Percentiles rank a stretch among this genome's conserved stretches.
Evolutionary conservation across 53 echinoderm and acorn worm species (phyloP).

Genomic region (Paelopatides confundens): DNA sequence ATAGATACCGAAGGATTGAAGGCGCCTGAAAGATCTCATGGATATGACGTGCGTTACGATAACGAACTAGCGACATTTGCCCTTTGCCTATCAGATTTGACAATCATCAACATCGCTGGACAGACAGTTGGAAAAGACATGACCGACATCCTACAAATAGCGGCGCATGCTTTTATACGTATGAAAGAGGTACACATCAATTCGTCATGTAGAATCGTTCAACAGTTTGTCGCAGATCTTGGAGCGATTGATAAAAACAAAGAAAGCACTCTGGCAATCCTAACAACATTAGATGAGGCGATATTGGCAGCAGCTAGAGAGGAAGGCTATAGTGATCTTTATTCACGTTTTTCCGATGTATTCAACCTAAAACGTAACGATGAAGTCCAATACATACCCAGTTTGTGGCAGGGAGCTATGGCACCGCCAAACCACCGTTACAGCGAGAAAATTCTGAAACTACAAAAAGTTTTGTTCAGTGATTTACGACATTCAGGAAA

Average conservation of each 20-base stretch:
- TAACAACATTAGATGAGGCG: conserved; percentile 21
- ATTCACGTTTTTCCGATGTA: conserved; percentile 24
- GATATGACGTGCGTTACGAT: not conserved
- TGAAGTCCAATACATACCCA: conserved; percentile 24
- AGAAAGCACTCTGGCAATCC: not conserved
- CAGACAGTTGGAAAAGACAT: conserved; percentile 46
- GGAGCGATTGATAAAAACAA: conserved; percentile 25
- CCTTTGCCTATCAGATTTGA: conserved; percentile 30
- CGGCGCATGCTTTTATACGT: conserved; percentile 34
- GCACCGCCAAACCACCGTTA: conserved; percentile 41
- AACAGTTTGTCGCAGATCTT: conserved; percentile 31
- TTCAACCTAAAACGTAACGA: not conserved
- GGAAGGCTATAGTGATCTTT: not conserved
- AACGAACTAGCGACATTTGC: conserved; percentile 40
- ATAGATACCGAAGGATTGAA: conserved; percentile 34
- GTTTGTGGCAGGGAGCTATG: conserved; percentile 27
- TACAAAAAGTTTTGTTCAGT: not conserved
- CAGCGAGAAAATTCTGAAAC: conserved; percentile 15
- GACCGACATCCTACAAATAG: conserved; percentile 31
- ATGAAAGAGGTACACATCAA: conserved; percentile 28
- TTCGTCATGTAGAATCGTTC: conserved; percentile 18
- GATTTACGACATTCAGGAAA: conserved; percentile 8
- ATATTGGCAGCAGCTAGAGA: not conserved
- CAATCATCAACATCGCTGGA: conserved; percentile 30
- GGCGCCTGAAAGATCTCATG: conserved; percentile 11